A percentile compares a stretch with the other conserved stretches of the same genome.
These are phyloP conservation scores for Macrotis lagotis DNA, from an alignment of 2,113 vertebrate genomes.

Conservation along the genomic window DNA sequence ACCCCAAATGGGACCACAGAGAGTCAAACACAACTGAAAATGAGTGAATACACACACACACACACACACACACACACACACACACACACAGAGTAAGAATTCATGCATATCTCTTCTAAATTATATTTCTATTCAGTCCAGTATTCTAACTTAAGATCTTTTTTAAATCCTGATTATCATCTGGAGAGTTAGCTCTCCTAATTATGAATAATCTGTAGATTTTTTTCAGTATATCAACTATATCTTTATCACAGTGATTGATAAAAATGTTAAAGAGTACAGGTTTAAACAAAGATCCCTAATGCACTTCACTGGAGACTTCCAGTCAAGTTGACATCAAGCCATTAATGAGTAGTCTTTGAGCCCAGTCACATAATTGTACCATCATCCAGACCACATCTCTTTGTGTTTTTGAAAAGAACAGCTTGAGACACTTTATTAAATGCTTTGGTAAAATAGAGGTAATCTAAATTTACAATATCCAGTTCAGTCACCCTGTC, in stretches of 20 bases:
- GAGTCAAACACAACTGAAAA: neutral
- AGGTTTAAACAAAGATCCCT: too few relatives aligned
- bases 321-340: neutral
- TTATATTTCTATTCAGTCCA: neutral
- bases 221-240: neutral
- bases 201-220: neutral
- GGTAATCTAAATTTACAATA: neutral
- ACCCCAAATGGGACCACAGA: neutral
- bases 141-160: neutral
- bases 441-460: neutral
- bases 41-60: neutral
- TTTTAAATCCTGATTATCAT: neutral
- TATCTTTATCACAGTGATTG: neutral
- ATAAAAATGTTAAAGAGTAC: neutral
- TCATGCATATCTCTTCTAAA: neutral
- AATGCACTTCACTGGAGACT: neutral
- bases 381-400: neutral
- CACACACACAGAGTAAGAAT: neutral
- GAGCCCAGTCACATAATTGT: neutral
- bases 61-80: neutral
- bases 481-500: neutral
- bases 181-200: neutral
- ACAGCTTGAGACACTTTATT: neutral
- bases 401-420: neutral
- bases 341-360: neutral